A percentile compares a stretch with the other conserved stretches of the same genome.
Conservation (phyloP, 2,888 invertebrate species). For the Euzophera pinguis region DNA sequence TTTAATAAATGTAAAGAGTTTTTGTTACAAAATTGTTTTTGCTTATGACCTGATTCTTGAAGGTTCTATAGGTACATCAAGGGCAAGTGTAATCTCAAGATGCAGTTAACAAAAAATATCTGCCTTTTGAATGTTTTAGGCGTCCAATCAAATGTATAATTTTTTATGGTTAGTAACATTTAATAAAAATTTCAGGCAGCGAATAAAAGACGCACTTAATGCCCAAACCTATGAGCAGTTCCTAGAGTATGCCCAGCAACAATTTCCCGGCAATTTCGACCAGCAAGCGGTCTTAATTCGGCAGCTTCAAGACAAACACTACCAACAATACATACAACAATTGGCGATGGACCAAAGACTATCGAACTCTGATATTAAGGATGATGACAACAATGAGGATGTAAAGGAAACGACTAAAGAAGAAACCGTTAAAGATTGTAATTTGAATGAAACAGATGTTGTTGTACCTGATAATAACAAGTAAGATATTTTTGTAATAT, state of each 20-base stretch:
- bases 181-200: slow-evolving; percentile 74
- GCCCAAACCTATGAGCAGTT: slow-evolving; percentile 94
- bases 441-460: slow-evolving; percentile 52
- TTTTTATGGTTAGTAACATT: too few relatives aligned
- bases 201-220: slow-evolving; percentile 97
- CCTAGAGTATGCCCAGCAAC: slow-evolving; percentile 95
- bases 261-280: slow-evolving; percentile 90
- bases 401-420: slow-evolving; percentile 32
- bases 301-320: slow-evolving; percentile 99
- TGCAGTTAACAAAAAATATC: too few relatives aligned
- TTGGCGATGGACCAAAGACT: slow-evolving; percentile 79
- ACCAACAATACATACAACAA: slow-evolving; percentile 99
- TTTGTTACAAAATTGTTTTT: too few relatives aligned
- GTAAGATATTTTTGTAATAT: slow-evolving; percentile 47
- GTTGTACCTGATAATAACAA: slow-evolving; percentile 50
- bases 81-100: too few relatives aligned
- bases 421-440: slow-evolving; percentile 46
- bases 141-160: too few relatives aligned
- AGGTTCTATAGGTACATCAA: too few relatives aligned
- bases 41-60: too few relatives aligned
- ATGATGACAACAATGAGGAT: slow-evolving; percentile 32
- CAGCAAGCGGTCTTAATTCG: slow-evolving; percentile 96
- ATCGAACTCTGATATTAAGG: slow-evolving; percentile 55
- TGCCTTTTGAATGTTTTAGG: too few relatives aligned
- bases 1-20: too few relatives aligned